A percentile compares a stretch with the other conserved stretches of the same genome.
These are phyloP conservation scores for Ceraclea dissimilis DNA, from an alignment of 2,888 invertebrate species.

Conservation along the genomic window DNA sequence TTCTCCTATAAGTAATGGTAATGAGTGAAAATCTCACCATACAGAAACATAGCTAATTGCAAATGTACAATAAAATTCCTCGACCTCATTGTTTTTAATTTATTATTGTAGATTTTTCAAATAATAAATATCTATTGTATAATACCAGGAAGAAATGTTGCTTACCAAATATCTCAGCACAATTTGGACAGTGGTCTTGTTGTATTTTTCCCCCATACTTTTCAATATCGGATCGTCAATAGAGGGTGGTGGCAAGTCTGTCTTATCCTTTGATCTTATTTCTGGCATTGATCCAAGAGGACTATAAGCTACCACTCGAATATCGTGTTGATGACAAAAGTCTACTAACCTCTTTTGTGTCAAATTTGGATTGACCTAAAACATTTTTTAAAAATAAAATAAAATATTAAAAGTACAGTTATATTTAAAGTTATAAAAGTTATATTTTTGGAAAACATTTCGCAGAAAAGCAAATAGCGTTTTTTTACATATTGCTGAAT, in stretches of 20 bases:
- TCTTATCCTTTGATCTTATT: constrained; percentile 38
- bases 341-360: constrained; percentile 61
- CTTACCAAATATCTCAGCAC: constrained; percentile 57
- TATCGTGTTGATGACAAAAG: constrained; percentile 56
- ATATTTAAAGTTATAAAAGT: neutral
- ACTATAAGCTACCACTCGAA: constrained; percentile 64
- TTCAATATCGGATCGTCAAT: constrained; percentile 48
- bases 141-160: too few relatives aligned
- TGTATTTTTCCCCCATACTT: constrained; percentile 51
- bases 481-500: too few relatives aligned
- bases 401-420: neutral
- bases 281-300: constrained; percentile 56
- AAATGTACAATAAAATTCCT: too few relatives aligned
- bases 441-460: neutral
- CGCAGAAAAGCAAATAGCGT: too few relatives aligned
- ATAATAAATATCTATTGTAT: too few relatives aligned
- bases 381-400: neutral
- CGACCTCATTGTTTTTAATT: too few relatives aligned
- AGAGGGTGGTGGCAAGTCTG: constrained; percentile 43
- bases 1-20: too few relatives aligned
- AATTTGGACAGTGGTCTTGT: constrained; percentile 58
- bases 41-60: too few relatives aligned
- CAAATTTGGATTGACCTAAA: constrained; percentile 54
- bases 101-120: too few relatives aligned
- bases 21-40: too few relatives aligned